Conservation (phyloP, 2,888 invertebrate genomes). For the Phengaris alcon region DNA sequence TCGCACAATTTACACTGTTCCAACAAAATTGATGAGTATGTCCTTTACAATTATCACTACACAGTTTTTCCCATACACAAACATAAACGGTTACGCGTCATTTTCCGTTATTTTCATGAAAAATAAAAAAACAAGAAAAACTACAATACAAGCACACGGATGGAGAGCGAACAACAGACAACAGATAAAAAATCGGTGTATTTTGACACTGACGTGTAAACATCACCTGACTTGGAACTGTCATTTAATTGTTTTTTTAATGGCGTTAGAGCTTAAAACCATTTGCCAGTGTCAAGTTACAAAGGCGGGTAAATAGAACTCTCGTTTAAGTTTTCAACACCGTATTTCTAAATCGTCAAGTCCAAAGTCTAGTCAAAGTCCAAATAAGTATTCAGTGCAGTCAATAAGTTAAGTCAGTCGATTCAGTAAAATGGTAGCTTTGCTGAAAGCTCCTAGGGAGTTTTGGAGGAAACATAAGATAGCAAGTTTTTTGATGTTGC, state of each 20-base stretch:
- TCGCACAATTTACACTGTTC: slow-evolving; percentile 57
- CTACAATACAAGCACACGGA: slow-evolving; percentile 54
- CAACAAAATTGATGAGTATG: slow-evolving; percentile 33
- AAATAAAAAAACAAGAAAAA: slow-evolving; percentile 62
- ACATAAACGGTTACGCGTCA: slow-evolving; percentile 58
- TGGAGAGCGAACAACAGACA: slow-evolving; percentile 49
- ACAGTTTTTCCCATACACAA: slow-evolving; percentile 44
- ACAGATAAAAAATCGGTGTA: slow-evolving; percentile 39
- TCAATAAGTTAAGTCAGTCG: too few species aligned
- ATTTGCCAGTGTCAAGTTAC: too few species aligned
- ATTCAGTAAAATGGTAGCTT: too few species aligned
- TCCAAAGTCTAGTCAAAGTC: too few species aligned
- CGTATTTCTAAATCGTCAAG: too few species aligned
- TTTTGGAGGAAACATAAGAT: too few species aligned
- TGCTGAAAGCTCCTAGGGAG: too few species aligned
- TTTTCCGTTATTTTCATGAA: slow-evolving; percentile 71
- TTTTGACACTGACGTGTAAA: slow-evolving; percentile 31
- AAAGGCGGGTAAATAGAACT: too few species aligned
- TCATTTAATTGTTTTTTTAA: neutral
- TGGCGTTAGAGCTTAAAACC: too few species aligned
- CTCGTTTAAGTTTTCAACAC: too few species aligned
- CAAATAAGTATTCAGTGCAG: too few species aligned
- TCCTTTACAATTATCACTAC: slow-evolving; percentile 28
- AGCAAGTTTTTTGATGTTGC: too few species aligned
- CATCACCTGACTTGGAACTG: slow-evolving; percentile 36